Conservation (phyloP, 2,888 invertebrate species). For the Tribolium freemani region DNA sequence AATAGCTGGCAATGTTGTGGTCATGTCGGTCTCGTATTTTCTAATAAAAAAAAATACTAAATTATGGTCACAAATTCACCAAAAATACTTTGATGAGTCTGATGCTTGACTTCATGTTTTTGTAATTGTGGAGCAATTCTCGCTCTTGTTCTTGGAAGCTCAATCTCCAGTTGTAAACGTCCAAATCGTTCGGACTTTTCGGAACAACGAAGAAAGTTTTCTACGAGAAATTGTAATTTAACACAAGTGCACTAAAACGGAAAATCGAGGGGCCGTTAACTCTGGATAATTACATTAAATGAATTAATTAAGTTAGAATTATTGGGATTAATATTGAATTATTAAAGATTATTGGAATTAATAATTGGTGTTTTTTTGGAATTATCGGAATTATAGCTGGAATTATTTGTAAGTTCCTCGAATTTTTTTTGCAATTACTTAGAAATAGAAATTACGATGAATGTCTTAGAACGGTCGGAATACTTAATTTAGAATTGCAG, state of each 20-base stretch:
- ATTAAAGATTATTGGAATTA: too few relatives aligned
- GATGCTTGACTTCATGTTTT: conserved; percentile 31
- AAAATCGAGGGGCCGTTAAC: too few relatives aligned
- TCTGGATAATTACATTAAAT: neutral
- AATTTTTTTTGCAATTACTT: too few relatives aligned
- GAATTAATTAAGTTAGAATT: too few relatives aligned
- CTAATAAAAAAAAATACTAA: conserved; percentile 58
- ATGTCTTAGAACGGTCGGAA: too few relatives aligned
- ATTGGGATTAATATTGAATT: too few relatives aligned
- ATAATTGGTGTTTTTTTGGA: too few relatives aligned
- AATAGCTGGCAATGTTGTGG: conserved; percentile 67
- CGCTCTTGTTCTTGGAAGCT: conserved; percentile 67
- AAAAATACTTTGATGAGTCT: conserved; percentile 30
- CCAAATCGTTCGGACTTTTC: conserved; percentile 55
- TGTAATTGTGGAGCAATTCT: conserved; percentile 53
- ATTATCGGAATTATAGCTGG: too few relatives aligned
- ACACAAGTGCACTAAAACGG: too few relatives aligned
- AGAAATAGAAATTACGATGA: too few relatives aligned
- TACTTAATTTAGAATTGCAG: too few relatives aligned
- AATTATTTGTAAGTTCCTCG: too few relatives aligned
- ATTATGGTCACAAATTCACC: neutral
- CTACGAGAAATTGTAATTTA: neutral
- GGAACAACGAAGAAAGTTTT: conserved; percentile 60
- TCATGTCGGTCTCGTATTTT: conserved; percentile 65
- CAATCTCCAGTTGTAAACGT: conserved; percentile 61